Percentiles rank a stretch among this genome's conserved stretches.
Evolutionary conservation across 2,888 invertebrate species (phyloP).

Genomic region (Nemurella pictetii): DNA sequence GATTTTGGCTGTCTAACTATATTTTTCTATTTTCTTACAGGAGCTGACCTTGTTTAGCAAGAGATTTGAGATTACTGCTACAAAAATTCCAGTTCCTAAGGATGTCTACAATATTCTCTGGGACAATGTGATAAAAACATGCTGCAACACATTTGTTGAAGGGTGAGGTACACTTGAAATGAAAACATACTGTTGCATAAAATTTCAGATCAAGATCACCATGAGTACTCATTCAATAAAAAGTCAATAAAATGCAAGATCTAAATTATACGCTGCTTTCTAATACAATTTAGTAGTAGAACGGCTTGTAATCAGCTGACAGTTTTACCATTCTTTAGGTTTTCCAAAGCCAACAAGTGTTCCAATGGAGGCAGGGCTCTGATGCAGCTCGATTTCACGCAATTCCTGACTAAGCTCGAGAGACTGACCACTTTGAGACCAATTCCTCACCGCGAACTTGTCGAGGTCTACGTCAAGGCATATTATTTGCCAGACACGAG

Average conservation of each 20-base stretch:
- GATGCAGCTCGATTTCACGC: conserved; percentile 97
- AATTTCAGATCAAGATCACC: too few species aligned
- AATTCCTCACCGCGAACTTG: conserved; percentile 84
- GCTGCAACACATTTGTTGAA: conserved; percentile 88
- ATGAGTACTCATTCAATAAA: too few species aligned
- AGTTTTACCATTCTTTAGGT: too few species aligned
- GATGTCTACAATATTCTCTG: conserved; percentile 75
- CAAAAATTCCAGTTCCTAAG: conserved; percentile 69
- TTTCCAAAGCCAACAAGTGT: conserved; percentile 89
- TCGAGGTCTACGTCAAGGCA: conserved; percentile 94
- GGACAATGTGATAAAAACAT: conserved; percentile 84
- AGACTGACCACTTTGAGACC: conserved; percentile 82
- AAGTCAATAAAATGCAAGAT: too few species aligned
- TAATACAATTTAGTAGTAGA: too few species aligned
- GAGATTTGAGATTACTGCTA: conserved; percentile 72
- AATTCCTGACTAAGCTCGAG: conserved; percentile 88
- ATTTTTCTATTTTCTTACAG: conserved; percentile 50
- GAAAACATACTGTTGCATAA: too few species aligned
- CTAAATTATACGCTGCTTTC: too few species aligned
- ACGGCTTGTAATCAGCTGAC: too few species aligned
- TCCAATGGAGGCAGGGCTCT: conserved; percentile 94
- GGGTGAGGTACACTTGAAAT: conserved; percentile 63
- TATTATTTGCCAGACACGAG: conserved; percentile 89
- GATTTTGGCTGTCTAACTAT: too few species aligned
- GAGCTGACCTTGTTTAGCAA: conserved; percentile 78